These are phyloP conservation scores for Odontophorus gujanensis DNA, from an alignment of 2,113 vertebrate species.

Conservation along the genomic window DNA sequence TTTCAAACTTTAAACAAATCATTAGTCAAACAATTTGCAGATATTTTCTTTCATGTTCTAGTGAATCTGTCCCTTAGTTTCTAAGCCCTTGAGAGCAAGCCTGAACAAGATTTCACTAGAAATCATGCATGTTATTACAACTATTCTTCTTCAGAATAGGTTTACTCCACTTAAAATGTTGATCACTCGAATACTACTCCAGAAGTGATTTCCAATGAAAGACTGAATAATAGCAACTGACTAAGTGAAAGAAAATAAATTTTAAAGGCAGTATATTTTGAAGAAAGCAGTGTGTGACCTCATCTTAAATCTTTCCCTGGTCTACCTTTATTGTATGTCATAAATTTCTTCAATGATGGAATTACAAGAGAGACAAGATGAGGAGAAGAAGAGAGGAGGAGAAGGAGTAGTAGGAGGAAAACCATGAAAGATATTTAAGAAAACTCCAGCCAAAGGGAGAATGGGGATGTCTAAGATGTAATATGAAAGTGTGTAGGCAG, in stretches of 20 bases:
- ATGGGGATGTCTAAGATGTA: background rate
- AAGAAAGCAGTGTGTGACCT: background rate
- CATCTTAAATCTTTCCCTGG: background rate
- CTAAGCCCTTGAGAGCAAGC: background rate
- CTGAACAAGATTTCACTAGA: background rate
- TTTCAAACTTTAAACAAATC: slow-evolving; percentile 26
- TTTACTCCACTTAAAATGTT: background rate
- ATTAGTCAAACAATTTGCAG: background rate
- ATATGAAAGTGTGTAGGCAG: background rate
- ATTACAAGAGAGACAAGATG: background rate
- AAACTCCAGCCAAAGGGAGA: background rate
- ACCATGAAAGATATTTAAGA: background rate
- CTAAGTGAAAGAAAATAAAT: background rate
- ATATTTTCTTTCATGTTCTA: background rate
- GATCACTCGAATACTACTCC: background rate
- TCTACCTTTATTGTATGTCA: background rate
- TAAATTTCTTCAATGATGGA: background rate
- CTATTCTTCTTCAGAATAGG: background rate
- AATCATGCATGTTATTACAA: background rate
- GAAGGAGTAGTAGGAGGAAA: background rate
- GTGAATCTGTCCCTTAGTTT: background rate
- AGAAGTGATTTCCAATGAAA: slow-evolving; percentile 22
- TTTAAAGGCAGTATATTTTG: background rate
- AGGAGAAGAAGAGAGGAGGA: background rate
- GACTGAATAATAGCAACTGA: background rate